Evolutionary conservation across 2,797 vertebrate species (phyloP).

Genomic region (Malacoctenus gilli): DNA sequence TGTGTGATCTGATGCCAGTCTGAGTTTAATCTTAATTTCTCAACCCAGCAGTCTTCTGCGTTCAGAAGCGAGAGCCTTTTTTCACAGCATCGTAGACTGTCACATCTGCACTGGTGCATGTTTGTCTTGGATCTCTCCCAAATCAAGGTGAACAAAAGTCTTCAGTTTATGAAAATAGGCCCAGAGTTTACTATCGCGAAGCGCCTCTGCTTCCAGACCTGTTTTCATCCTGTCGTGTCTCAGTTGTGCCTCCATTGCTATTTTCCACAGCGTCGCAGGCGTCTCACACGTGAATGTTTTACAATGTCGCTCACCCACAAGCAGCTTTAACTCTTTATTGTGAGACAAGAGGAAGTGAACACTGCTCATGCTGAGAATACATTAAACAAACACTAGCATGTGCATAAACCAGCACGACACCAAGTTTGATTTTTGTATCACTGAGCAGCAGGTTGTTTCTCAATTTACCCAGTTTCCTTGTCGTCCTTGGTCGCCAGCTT

Average conservation of each 20-base stretch:
- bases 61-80: conserved; percentile 42
- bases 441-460: conserved; percentile 3
- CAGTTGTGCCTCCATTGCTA: conserved; percentile 63
- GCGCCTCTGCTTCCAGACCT: conserved; percentile 67
- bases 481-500: conserved; percentile 74
- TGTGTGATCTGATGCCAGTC: conserved; percentile 60
- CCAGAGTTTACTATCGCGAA: conserved; percentile 71
- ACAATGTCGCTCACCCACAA: conserved; percentile 50
- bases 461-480: conserved; percentile 79
- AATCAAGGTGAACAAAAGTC: conserved; percentile 44
- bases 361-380: conserved; percentile 4
- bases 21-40: conserved; percentile 46
- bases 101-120: conserved; percentile 37
- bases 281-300: conserved; percentile 56
- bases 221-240: conserved; percentile 77
- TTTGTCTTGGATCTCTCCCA: conserved; percentile 47
- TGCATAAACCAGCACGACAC: not conserved
- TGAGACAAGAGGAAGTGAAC: conserved; percentile 8
- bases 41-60: conserved; percentile 20
- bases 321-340: conserved; percentile 50
- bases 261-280: conserved; percentile 77
- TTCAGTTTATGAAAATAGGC: conserved; percentile 46
- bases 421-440: conserved; percentile 5
- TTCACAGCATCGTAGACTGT: conserved; percentile 54
- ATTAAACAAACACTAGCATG: not conserved